phyloP scores from a whole-genome alignment of 2,113 vertebrate species.

The Numenius arquata region DNA sequence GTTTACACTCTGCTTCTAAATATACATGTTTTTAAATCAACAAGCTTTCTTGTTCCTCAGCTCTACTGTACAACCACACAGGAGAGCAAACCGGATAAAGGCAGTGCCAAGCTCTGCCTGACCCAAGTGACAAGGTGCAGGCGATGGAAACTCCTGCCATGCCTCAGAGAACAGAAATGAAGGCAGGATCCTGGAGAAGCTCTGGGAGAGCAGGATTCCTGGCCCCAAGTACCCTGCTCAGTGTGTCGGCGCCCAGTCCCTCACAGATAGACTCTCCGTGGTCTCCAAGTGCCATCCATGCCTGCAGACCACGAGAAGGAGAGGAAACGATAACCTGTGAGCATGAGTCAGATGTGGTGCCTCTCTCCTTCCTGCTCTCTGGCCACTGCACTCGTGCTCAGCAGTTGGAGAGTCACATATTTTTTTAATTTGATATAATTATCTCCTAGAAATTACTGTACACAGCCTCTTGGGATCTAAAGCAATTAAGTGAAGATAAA shows the following conservation, averaged over 20 bases:
- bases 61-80: background rate
- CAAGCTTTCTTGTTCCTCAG: conserved; percentile 71
- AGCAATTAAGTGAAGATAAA: conserved; percentile 85
- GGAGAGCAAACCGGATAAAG: background rate
- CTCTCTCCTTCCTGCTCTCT: conserved; percentile 29
- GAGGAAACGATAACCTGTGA: background rate
- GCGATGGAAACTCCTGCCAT: background rate
- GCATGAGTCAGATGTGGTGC: background rate
- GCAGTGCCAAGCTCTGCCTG: conserved; percentile 50
- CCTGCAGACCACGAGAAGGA: background rate
- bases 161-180: background rate
- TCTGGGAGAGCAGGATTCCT: background rate
- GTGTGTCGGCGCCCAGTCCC: background rate
- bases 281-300: background rate
- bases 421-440: conserved; percentile 81
- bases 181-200: background rate
- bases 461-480: conserved; percentile 77
- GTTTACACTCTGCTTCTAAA: conserved; percentile 80
- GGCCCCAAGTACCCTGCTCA: background rate
- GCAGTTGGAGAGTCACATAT: conserved; percentile 62
- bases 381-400: conserved; percentile 53
- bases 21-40: conserved; percentile 79
- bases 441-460: conserved; percentile 78
- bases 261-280: background rate
- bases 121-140: background rate